Percentiles rank a stretch among this genome's conserved stretches.
phyloP scores from a whole-genome alignment of 2,797 vertebrate species.

The Danio jaintianensis region DNA sequence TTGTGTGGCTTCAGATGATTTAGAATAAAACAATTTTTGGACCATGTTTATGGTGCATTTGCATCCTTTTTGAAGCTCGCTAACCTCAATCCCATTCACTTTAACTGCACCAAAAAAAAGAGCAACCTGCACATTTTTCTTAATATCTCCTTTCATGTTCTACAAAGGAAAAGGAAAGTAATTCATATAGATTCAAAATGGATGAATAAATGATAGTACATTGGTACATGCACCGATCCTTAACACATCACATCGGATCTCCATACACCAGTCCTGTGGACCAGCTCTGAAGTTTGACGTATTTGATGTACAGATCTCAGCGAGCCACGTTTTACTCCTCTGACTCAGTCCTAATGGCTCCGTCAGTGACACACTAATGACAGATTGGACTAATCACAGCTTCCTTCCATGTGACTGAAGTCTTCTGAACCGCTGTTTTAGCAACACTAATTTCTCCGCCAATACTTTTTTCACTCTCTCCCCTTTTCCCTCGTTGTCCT shows the following conservation, averaged over 20 bases:
- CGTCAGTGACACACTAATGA: constrained; percentile 42
- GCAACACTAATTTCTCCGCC: constrained; percentile 51
- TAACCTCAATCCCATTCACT: background rate
- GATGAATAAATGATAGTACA: background rate
- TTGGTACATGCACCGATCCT: constrained; percentile 10
- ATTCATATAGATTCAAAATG: background rate
- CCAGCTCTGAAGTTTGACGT: constrained; percentile 23
- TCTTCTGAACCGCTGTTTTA: constrained; percentile 51
- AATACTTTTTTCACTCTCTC: constrained; percentile 36
- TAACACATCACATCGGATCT: background rate
- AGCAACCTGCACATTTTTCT: background rate
- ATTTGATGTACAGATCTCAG: constrained; percentile 34
- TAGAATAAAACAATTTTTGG: background rate
- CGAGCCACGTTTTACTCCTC: constrained; percentile 34
- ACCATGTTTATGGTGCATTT: background rate
- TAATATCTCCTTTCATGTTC: background rate
- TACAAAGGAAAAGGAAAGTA: background rate
- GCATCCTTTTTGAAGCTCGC: background rate
- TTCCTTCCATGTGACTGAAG: constrained; percentile 54
- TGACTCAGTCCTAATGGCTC: constrained; percentile 41
- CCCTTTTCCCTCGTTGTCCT: constrained; percentile 31
- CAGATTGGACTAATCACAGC: constrained; percentile 58
- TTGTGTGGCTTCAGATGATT: background rate
- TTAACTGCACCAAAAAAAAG: background rate
- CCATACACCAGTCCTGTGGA: background rate